phyloP scores from a whole-genome alignment of 2,888 invertebrate genomes.

The Halictus ligatus region DNA sequence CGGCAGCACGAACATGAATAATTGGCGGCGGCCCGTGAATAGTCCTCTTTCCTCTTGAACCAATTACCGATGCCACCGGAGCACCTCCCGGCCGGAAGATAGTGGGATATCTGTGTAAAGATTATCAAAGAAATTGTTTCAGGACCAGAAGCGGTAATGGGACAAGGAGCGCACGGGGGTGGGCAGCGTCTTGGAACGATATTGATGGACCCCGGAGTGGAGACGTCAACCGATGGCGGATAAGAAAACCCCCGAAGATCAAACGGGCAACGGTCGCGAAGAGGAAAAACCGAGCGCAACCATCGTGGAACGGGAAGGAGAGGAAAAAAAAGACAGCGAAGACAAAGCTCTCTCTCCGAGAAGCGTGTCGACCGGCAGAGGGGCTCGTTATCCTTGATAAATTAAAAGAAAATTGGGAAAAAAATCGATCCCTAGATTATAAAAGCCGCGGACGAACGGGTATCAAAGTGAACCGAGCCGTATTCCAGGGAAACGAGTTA shows the following conservation, averaged over 20 bases:
- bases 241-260: slow-evolving; percentile 44
- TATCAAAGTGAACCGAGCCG: slow-evolving; percentile 27
- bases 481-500: slow-evolving; percentile 23
- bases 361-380: background rate
- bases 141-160: slow-evolving; percentile 51
- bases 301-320: background rate
- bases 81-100: slow-evolving; percentile 30
- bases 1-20: slow-evolving; percentile 65
- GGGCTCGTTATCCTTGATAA: slow-evolving; percentile 42
- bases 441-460: background rate
- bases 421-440: background rate
- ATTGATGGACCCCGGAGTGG: slow-evolving; percentile 56
- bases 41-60: slow-evolving; percentile 61
- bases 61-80: slow-evolving; percentile 59
- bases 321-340: background rate
- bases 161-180: slow-evolving; percentile 18
- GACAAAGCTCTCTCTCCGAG: slow-evolving; percentile 17
- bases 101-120: slow-evolving; percentile 52
- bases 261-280: slow-evolving; percentile 18
- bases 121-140: slow-evolving; percentile 70
- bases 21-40: slow-evolving; percentile 59
- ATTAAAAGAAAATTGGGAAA: slow-evolving; percentile 28
- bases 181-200: slow-evolving; percentile 52
- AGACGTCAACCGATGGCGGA: slow-evolving; percentile 44
- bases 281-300: background rate